Evolutionary conservation across 2,888 invertebrate species (phyloP), one percentile per base, ranked within the genome.

Genomic region (Lymantria monacha): DNA sequence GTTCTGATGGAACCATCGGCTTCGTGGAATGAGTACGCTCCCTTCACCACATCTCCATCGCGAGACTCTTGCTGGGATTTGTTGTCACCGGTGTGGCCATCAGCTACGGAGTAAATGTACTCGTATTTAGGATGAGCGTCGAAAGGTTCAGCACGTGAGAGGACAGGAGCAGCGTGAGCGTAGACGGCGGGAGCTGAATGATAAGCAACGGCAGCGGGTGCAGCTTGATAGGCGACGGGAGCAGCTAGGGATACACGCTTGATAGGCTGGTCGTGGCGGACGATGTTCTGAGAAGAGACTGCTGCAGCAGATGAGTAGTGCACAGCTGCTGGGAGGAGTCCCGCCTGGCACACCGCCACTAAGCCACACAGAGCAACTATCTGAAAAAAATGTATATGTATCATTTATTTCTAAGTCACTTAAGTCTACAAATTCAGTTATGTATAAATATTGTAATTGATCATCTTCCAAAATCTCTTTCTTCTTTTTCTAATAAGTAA

Each of bases 41-140:
- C 92, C 71, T 91, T 87, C 46, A 92, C 91, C 3, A 81, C 81
- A 66, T 92, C 92, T 46, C 92, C 92, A 53, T 92, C 91, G 54
- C 86, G 82, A 58, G 70, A 62, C 64, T 92, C 41, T 10, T 41
- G 41, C 10, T 41, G 41, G 9, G 41, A 41, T 9, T 41, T 41
- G 41, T n/a, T 41, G 41, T 41, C 41, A 14, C 41, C 41, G 14
- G 41, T 41, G 13, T 41, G 41, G 41, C 41, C 14, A 14, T 92
- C 92, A 63, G 87, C 81, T 7, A 92, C 91, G 44, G 89, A 87
- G 76, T 92, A 92, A 52, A 77, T 81, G 81, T 83, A 91, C 65
- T 87, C 83, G 72, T 85, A 85, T 65, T 83, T 78, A 50, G 85
- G 83, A 75, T 63, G 57, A 5, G 46, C 40, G 44, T 63, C 65